Evolutionary conservation across 1,140 invertebrate species (phyloP), one percentile per base, ranked within the genome.

Genomic region (Andricus grossulariae): DNA sequence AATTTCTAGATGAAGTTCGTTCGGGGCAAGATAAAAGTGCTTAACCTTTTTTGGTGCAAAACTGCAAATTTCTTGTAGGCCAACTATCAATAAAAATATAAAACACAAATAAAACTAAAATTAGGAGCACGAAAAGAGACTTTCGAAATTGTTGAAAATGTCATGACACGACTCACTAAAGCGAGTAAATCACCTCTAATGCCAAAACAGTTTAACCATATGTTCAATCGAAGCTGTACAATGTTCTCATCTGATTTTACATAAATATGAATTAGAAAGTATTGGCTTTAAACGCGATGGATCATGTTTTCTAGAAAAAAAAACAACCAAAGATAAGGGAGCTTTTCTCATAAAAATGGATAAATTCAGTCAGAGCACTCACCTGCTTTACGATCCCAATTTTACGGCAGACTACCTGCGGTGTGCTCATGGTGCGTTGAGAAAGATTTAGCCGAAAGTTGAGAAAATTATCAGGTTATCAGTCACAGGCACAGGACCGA

Each of bases 311-410:
- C 49, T 57, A 51, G 54, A 21, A 39, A 76, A 18, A 55, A 73
- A 39, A 55, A 3, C 8, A 10, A 52, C n/a, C 13, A 4, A 3
- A 54, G 11, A 50, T 4, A 16, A 32, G 25, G 32, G 16, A 0
- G 39, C 10, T 54, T 55, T 16, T 55, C 5, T 52, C 55, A 77
- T 32, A 15, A 77, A 73, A 49, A 21, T 12, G 4, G 21, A 12
- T 13, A 21, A 57, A 51, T 50, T n/a, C 66, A n/a, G 55, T 74
- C 72, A 66, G 75, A 7, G n/a, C 50, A 73, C 85, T 91, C 88
- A 93, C 93, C 90, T 93, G 92, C 85, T 94, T 94, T 50, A 93
- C 92, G 84, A 93, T 92, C 83, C 93, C 93, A 82, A 89, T 88
- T 83, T 91, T 90, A 74, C 87, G 82, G 77, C 89, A 88, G 60